Base-by-base conservation (phyloP, 64 coral and sea anemone species). In the Cladopsammia gracilis region DNA sequence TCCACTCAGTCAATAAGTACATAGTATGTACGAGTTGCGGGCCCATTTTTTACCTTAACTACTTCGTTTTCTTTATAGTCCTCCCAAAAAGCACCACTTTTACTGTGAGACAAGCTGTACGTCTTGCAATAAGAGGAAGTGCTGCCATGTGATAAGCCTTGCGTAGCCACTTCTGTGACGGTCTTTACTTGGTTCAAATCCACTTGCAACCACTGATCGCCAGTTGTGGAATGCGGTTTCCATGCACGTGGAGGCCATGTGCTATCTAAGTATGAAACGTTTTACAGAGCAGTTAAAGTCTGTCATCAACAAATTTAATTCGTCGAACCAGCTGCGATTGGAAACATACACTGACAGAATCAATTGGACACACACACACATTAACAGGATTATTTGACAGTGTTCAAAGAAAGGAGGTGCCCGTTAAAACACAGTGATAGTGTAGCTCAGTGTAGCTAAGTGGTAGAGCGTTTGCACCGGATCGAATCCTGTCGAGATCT, bases 131-230 rank as follows among this genome's bases (percentile, higher is more conserved):
- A 93, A 26, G 44, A 65, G 1, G 0, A 18, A 6, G 18, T 24
- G 49, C 47, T 18, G 4, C 44, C 51, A 15, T 6, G 12, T 42
- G 56, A 82, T 14, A 59, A 48, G 4, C 91, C 91, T 75, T 86
- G 58, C 5, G 85, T 85, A 20, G 62, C 80, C 48, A 93, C 61
- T 24, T 7, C 22, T 1, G 5, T 19, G 11, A 93, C 25, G 13
- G 12, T 75, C 58, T 64, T 85, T 2, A 78, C 56, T 70, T 93
- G 81, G 44, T 23, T 52, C 3, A 80, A 9, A 48, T 93, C 91
- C 58, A 87, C 25, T 23, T 93, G 58, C 10, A 93, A 60, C 81
- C 79, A 93, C 73, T 71, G 81, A 42, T 93, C 64, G 10, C 80
- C 61, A 13, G 61, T 68, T 8, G 46, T 68, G 42, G 44, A 50